Evolutionary conservation across 2,113 vertebrate species (phyloP), one percentile per base, ranked within the genome.

Genomic region (Grammomys surdaster): DNA sequence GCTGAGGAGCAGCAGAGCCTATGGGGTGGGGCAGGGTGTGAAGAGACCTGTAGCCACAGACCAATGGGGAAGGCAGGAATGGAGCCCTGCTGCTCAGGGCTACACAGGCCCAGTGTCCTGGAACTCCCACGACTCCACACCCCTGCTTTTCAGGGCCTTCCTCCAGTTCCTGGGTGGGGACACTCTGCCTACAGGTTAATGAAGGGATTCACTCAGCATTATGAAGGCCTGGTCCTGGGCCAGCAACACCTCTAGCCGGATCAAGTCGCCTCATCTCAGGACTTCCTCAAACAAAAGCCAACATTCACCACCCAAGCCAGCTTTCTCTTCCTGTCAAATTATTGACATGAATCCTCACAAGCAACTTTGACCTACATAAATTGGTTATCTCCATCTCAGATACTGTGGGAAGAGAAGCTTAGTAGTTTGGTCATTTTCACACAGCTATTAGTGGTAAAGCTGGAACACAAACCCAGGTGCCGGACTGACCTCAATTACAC

Each of bases 391-490:
- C 40, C 40, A 16, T 78, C 92, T 94, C 31, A 96, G 92, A 91
- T 84, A 89, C 60, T 3, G 46, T 51, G 40, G 84, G 91, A 88
- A 80, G 87, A 91, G 88, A 75, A 20, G 90, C 89, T 94, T 51
- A 84, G 90, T 43, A 78, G 86, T 17, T 72, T 26, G 63, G 48
- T 72, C 84, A 14, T 51, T 31, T 76, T 75, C 92, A 93, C 91
- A 84, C 90, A 91, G 82, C 67, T 9, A 17, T 51, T 28, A 63
- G n/a, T 1, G 54, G 78, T 75, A 28, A 78, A 56, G 80, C 80
- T 67, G 58, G 40, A 54, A 56, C n/a, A 60, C 24, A 77, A 60
- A 73, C 36, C 65, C 65, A 31, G 40, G 54, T 36, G 24, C 72
- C 90, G 46, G 0, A 48, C 56, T 43, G 87, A 40, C 48, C 80